Evolutionary conservation across 2,113 vertebrate species (phyloP).

Genomic region (Oreochromis tanganicae): DNA sequence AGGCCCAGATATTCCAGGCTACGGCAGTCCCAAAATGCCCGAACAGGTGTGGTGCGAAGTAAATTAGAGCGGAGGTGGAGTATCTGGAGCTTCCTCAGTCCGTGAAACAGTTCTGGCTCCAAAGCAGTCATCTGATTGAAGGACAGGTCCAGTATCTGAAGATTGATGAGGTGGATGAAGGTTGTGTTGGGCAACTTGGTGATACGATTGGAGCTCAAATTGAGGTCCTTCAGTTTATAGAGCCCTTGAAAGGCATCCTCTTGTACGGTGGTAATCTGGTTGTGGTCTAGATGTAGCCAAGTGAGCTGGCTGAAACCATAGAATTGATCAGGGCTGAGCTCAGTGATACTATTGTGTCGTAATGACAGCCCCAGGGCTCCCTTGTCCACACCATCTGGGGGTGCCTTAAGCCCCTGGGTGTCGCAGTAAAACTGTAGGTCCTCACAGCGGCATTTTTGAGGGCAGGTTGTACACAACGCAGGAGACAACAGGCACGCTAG

Average conservation of each 20-base stretch:
- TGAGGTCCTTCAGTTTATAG: slow-evolving; percentile 98
- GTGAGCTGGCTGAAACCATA: slow-evolving; percentile 96
- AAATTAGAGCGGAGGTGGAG: slow-evolving; percentile 95
- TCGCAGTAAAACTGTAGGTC: slow-evolving; percentile 99
- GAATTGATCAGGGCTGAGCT: slow-evolving; percentile 96
- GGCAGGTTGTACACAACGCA: slow-evolving; percentile 96
- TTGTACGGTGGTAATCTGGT: slow-evolving; percentile 93
- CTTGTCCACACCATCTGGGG: slow-evolving; percentile 96
- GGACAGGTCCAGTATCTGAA: slow-evolving; percentile 98
- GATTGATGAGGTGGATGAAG: slow-evolving; percentile 99
- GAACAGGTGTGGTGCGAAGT: slow-evolving; percentile 93
- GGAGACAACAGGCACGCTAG: slow-evolving; percentile 94
- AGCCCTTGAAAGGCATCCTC: slow-evolving; percentile 98
- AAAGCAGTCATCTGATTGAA: slow-evolving; percentile 97
- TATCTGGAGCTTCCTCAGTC: slow-evolving; percentile 95
- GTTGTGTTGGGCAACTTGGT: slow-evolving; percentile 98
- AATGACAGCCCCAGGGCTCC: slow-evolving; percentile 96
- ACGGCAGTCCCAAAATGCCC: slow-evolving; percentile 98
- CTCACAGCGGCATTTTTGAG: slow-evolving; percentile 99
- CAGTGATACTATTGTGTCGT: slow-evolving; percentile 95
- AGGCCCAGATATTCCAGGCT: slow-evolving; percentile 97
- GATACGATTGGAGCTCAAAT: slow-evolving; percentile 98
- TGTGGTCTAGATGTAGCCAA: slow-evolving; percentile 98
- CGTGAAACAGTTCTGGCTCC: slow-evolving; percentile 95
- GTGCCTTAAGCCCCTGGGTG: slow-evolving; percentile 96